These are phyloP conservation scores for Myoxocephalus aenaeus DNA, from an alignment of 2,797 vertebrate species.

Conservation along the genomic window DNA sequence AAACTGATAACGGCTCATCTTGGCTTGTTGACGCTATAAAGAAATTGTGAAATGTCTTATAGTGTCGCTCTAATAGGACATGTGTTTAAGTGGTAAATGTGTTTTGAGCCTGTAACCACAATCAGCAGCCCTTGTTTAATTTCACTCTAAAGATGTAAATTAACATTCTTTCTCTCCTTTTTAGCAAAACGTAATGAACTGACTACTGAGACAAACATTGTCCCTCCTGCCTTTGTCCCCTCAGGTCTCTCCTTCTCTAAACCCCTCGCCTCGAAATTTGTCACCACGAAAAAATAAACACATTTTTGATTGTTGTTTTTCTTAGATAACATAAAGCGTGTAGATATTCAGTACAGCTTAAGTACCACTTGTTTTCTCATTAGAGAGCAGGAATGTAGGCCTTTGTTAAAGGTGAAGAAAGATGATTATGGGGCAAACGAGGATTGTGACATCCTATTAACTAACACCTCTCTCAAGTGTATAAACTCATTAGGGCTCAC, in stretches of 20 bases:
- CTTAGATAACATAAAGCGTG: slow-evolving; percentile 8
- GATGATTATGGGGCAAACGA: slow-evolving; percentile 49
- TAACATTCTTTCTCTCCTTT: slow-evolving; percentile 25
- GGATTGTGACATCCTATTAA: slow-evolving; percentile 58
- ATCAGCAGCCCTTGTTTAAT: slow-evolving; percentile 20
- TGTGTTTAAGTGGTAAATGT: slow-evolving; percentile 25
- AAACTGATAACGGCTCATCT: slow-evolving; percentile 46
- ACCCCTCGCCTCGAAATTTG: not conserved
- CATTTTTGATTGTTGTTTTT: slow-evolving; percentile 40
- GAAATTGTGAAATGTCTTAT: slow-evolving; percentile 33
- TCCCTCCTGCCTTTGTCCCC: slow-evolving; percentile 31
- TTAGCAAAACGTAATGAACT: slow-evolving; percentile 29
- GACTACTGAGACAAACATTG: slow-evolving; percentile 31
- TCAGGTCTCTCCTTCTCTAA: slow-evolving; percentile 3
- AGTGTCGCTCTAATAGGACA: not conserved
- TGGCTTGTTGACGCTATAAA: slow-evolving; percentile 18
- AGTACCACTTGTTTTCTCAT: slow-evolving; percentile 59
- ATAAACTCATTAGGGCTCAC: slow-evolving; percentile 53
- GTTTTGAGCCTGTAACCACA: slow-evolving; percentile 22
- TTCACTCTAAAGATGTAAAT: slow-evolving; percentile 39
- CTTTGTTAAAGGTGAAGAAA: slow-evolving; percentile 56
- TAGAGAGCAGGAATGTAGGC: slow-evolving; percentile 45
- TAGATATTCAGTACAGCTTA: slow-evolving; percentile 31
- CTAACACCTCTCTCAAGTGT: slow-evolving; percentile 53
- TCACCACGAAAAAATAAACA: slow-evolving; percentile 34